Base-by-base conservation (phyloP, 2,888 invertebrate species). In the Adela reaumurella region DNA sequence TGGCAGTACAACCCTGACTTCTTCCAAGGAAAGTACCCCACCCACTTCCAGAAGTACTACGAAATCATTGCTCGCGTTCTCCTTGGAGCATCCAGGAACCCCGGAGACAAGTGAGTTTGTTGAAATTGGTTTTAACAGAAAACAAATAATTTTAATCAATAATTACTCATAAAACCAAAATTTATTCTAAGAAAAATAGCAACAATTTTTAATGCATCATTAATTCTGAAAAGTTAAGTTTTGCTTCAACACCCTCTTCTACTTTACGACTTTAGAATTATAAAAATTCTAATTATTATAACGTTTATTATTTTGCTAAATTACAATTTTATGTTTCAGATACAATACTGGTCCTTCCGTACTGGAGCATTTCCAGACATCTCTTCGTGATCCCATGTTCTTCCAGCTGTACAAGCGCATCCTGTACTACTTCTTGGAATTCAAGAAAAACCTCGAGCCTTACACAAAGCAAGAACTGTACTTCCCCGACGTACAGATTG, bases 371-470 rank as follows among this genome's bases (percentile, higher is more conserved):
- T 83, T 81, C 61, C 81, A 82, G 59, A 86, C 88, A 6, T 81
- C 84, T 53, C 63, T 86, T 57, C 84, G 88, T 54, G 89, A 90
- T 64, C 89, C 89, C 17, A 81, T 83, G 29, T 88, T 87, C 82
- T 90, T 84, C 67, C 82, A 84, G 53, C 66, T 88, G 49, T 85
- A 84, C 70, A 83, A 84, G 66, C 82, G 82, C 56, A 76, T 87
- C 58, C 55, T 82, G 48, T 64, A 74, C 48, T 81, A 78, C 58
- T 81, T 84, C 65, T 68, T 78, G 58, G 81, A 82, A 52, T 87
- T 83, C 78, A 86, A 86, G 62, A 62, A 77, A 54, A 74, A 77
- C 58, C 62, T 85, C 47, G 64, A 73, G 6, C 78, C 83, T 0
- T 88, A 89, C 72, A 78, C 74, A 47, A 64, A 77, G 50, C 73